These are phyloP conservation scores for Anoplius nigerrimus DNA, from an alignment of 2,888 invertebrate species.

Conservation along the genomic window DNA sequence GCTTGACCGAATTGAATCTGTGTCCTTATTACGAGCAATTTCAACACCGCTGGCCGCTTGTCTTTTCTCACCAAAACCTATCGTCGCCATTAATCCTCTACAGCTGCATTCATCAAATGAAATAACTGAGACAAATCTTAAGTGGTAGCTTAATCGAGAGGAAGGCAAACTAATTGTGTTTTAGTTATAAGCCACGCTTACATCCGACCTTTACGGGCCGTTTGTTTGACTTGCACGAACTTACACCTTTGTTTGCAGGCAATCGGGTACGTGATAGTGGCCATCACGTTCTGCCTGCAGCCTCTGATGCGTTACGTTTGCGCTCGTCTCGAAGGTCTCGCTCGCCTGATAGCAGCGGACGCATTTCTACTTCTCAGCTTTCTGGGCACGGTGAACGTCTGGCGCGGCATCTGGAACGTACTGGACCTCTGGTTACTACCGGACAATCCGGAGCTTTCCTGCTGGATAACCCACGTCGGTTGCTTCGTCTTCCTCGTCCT, in stretches of 20 bases:
- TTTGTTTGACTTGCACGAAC: background rate
- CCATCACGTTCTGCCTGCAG: slow-evolving; percentile 85
- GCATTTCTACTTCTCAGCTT: slow-evolving; percentile 86
- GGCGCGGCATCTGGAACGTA: slow-evolving; percentile 91
- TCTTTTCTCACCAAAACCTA: too few relatives aligned
- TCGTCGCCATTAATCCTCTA: too few relatives aligned
- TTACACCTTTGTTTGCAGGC: slow-evolving; percentile 75
- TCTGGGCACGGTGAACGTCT: slow-evolving; percentile 89
- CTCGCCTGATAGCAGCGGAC: slow-evolving; percentile 84
- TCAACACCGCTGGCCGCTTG: too few relatives aligned
- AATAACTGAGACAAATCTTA: too few relatives aligned
- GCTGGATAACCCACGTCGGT: slow-evolving; percentile 87
- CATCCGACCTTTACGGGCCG: too few relatives aligned
- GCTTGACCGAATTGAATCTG: too few relatives aligned
- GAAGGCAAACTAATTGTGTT: background rate
- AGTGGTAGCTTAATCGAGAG: too few relatives aligned
- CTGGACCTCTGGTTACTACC: slow-evolving; percentile 84
- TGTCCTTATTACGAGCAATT: too few relatives aligned
- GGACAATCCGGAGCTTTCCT: slow-evolving; percentile 85
- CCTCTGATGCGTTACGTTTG: slow-evolving; percentile 84
- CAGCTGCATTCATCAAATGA: too few relatives aligned
- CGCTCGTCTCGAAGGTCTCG: slow-evolving; percentile 81
- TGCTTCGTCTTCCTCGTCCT: slow-evolving; percentile 85
- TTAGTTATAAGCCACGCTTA: background rate
- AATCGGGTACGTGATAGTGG: slow-evolving; percentile 85